Conservation (phyloP, 1,140 invertebrate species). For the Eulimnadia texana region DNA sequence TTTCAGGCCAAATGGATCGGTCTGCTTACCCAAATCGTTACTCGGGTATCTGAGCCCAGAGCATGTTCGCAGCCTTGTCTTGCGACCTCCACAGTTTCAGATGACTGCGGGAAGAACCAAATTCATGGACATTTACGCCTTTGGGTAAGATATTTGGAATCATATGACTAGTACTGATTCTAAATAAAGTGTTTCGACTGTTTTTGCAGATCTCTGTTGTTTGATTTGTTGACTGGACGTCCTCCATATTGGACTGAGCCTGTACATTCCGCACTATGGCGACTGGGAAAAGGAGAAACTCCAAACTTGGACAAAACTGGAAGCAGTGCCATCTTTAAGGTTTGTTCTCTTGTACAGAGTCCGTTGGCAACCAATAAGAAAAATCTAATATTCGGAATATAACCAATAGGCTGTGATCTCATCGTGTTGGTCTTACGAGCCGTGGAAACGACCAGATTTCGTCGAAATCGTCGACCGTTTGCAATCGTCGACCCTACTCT, state of each 20-base stretch:
- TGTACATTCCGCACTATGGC: conserved; percentile 28
- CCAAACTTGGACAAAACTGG: conserved; percentile 24
- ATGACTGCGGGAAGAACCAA: conserved; percentile 20
- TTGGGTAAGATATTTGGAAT: conserved; percentile 25
- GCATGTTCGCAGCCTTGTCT: conserved; percentile 25
- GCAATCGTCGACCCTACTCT: conserved; percentile 10
- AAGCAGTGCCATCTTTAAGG: conserved; percentile 26
- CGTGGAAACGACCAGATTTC: conserved; percentile 12
- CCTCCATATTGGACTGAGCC: conserved; percentile 26
- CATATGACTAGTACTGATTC: not conserved
- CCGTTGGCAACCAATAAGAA: too few relatives aligned
- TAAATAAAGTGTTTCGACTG: not conserved
- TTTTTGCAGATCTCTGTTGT: conserved; percentile 29
- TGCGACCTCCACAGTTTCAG: conserved; percentile 25
- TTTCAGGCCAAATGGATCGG: conserved; percentile 22
- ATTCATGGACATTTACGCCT: conserved; percentile 30
- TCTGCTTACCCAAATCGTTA: conserved; percentile 27
- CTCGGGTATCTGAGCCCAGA: conserved; percentile 32
- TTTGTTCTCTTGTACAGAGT: conserved; percentile 13
- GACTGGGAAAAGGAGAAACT: conserved; percentile 25
- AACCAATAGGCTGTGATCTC: conserved; percentile 13
- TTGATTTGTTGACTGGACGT: conserved; percentile 27
- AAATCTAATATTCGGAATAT: too few relatives aligned
- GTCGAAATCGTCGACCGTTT: conserved; percentile 13
- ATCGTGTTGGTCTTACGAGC: conserved; percentile 14